Evolutionary conservation across 2,888 invertebrate species (phyloP).

Genomic region (Argyresthia goedartella): DNA sequence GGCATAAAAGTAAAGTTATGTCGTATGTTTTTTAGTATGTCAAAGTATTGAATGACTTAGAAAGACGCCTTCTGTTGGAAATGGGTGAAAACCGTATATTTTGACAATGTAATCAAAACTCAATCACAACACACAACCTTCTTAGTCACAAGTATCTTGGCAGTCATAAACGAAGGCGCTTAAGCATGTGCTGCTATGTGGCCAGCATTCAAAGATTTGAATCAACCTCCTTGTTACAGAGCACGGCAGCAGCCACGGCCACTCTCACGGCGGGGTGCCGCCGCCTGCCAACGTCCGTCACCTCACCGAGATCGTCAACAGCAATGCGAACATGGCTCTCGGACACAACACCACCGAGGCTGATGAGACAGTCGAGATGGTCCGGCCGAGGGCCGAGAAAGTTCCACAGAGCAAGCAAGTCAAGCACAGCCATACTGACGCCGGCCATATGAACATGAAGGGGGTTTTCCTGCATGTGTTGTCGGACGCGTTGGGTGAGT

Average conservation of each 20-base stretch:
- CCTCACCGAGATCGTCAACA: slow-evolving; percentile 57
- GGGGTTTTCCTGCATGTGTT: slow-evolving; percentile 99
- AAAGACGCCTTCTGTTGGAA: too few relatives aligned
- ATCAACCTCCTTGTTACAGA: slow-evolving; percentile 55
- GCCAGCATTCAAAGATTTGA: neutral
- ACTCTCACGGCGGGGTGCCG: slow-evolving; percentile 73
- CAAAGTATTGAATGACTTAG: too few relatives aligned
- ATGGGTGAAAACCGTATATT: too few relatives aligned
- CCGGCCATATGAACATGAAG: slow-evolving; percentile 97
- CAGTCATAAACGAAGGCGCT: too few relatives aligned
- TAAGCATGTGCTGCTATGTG: too few relatives aligned
- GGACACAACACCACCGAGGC: slow-evolving; percentile 54
- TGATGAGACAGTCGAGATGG: slow-evolving; percentile 62
- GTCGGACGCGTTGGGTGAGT: slow-evolving; percentile 93
- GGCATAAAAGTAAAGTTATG: too few relatives aligned
- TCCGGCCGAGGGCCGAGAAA: slow-evolving; percentile 39
- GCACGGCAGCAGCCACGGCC: slow-evolving; percentile 78
- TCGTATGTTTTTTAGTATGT: too few relatives aligned
- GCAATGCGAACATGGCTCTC: slow-evolving; percentile 59
- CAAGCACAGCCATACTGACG: slow-evolving; percentile 35
- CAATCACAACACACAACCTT: too few relatives aligned
- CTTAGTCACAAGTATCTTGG: too few relatives aligned
- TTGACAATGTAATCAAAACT: too few relatives aligned
- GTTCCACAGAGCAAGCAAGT: slow-evolving; percentile 42
- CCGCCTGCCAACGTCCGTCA: slow-evolving; percentile 59